Evolutionary conservation across 2,797 vertebrate species (phyloP), one percentile per base, ranked within the genome.

Genomic region (Tympanoctomys barrerae): DNA sequence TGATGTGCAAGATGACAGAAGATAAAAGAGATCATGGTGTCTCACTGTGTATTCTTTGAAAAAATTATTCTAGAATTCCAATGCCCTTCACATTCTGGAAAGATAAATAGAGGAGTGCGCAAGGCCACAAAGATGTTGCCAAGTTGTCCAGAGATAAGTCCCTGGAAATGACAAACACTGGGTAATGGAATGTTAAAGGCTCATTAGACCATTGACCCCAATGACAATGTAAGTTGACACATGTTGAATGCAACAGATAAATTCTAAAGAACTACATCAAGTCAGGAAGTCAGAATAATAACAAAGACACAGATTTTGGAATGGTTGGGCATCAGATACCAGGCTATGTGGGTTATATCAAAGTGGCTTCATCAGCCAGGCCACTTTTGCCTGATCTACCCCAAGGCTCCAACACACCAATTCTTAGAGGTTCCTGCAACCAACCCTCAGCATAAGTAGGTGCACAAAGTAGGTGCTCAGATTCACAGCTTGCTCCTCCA

Each of bases 21-120:
- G 95, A 97, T 92, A 46, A 96, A 93, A 97, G 94, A 90, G 82
- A 95, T 71, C 73, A 12, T 94, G 73, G 39, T 57, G n/a, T 54
- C 59, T 18, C 24, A 22, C 73, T 93, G 39, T 46, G 14, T 94
- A 92, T 89, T 94, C 91, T 97, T 91, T 95, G 88, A 89, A 95
- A 95, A 93, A 96, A 42, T 71, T 66, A 33, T 66, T 36, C 68
- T 71, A 93, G 87, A 68, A 61, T 95, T 96, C 93, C 85, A 86
- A 73, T 64, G 80, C 59, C 79, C 90, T 92, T 84, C 87, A 83
- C 1, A 77, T 73, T 88, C 75, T 92, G 83, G 62, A 90, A 89
- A 62, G 49, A 70, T 90, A 87, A 93, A 91, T 31, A 82, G 39
- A 95, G 9, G 0, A 68, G 57, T 96, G 22, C 46, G 71, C 26